Evolutionary conservation across 2,797 vertebrate species (phyloP).

Genomic region (Champsocephalus esox): DNA sequence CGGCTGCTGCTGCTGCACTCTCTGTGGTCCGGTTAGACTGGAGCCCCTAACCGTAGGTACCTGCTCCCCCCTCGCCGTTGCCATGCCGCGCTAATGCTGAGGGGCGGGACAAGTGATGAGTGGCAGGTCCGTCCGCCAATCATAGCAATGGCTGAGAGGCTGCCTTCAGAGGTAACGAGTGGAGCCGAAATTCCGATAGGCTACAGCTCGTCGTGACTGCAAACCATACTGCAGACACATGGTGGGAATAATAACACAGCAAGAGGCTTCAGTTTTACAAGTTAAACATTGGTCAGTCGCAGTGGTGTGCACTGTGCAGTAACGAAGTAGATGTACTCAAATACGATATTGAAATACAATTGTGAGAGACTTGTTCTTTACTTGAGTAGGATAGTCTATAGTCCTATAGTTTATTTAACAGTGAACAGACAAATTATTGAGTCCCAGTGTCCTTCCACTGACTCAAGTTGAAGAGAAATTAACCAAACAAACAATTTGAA

Average conservation of each 20-base stretch:
- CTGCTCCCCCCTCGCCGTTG: constrained; percentile 52
- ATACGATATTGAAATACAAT: too few relatives aligned
- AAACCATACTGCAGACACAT: constrained; percentile 57
- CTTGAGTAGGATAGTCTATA: too few relatives aligned
- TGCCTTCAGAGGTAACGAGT: constrained; percentile 37
- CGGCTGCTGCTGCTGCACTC: constrained; percentile 17
- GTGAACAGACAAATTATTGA: too few relatives aligned
- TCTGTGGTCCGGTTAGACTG: constrained; percentile 59
- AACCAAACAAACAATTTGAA: too few relatives aligned
- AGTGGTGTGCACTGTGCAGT: too few relatives aligned
- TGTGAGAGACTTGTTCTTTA: too few relatives aligned
- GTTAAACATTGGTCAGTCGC: not conserved
- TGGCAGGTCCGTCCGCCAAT: constrained; percentile 54
- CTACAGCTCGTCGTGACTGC: constrained; percentile 51
- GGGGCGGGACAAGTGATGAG: constrained; percentile 61
- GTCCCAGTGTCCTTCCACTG: too few relatives aligned
- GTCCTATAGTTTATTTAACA: too few relatives aligned
- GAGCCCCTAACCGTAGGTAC: constrained; percentile 53
- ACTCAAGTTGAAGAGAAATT: too few relatives aligned
- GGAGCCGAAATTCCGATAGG: constrained; percentile 58
- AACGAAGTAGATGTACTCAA: too few relatives aligned
- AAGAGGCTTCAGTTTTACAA: not conserved
- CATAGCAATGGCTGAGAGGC: constrained; percentile 22
- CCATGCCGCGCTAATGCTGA: constrained; percentile 59
- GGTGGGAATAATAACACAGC: constrained; percentile 44